Evolutionary conservation across 1,140 invertebrate genomes (phyloP).

Genomic region (Chrysopa pallens): DNA sequence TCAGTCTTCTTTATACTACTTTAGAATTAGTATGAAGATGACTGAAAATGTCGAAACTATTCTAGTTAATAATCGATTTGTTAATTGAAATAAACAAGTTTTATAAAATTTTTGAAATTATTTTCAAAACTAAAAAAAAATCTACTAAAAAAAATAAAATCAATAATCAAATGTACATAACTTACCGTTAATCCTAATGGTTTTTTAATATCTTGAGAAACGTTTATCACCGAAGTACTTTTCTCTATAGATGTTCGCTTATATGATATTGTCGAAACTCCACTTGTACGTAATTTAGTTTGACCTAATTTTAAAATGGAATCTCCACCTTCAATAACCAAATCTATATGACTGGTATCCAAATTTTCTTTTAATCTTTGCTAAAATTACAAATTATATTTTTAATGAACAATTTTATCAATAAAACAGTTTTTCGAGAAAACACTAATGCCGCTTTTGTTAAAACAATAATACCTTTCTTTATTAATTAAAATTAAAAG

Average conservation of each 20-base stretch:
- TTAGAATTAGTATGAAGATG: no score
- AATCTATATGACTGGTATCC: slow-evolving; percentile 5
- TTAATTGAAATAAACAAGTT: no score
- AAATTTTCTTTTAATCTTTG: slow-evolving; percentile 7
- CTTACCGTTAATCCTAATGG: slow-evolving; percentile 11
- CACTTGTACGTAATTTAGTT: slow-evolving; percentile 13
- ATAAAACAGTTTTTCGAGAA: slow-evolving; percentile 1
- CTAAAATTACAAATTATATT: slow-evolving; percentile 11
- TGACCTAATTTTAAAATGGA: slow-evolving; percentile 15
- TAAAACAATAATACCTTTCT: no score
- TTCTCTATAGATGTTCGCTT: slow-evolving; percentile 9
- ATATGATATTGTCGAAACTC: slow-evolving; percentile 20
- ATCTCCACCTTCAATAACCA: slow-evolving; percentile 8
- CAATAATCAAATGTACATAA: background rate
- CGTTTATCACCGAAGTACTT: slow-evolving; percentile 13
- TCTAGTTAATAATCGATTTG: no score
- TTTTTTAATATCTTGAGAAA: slow-evolving; percentile 14
- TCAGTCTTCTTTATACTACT: no score
- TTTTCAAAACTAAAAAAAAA: no score
- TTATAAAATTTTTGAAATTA: no score
- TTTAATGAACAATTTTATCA: slow-evolving; percentile 11
- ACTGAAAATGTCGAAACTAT: no score
- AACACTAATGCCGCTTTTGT: slow-evolving; percentile 9
- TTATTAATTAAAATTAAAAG: no score
- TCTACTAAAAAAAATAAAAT: slow-evolving; percentile 2